Conservation (phyloP, 2,113 vertebrate genomes). For the Gopherus evgoodei region DNA sequence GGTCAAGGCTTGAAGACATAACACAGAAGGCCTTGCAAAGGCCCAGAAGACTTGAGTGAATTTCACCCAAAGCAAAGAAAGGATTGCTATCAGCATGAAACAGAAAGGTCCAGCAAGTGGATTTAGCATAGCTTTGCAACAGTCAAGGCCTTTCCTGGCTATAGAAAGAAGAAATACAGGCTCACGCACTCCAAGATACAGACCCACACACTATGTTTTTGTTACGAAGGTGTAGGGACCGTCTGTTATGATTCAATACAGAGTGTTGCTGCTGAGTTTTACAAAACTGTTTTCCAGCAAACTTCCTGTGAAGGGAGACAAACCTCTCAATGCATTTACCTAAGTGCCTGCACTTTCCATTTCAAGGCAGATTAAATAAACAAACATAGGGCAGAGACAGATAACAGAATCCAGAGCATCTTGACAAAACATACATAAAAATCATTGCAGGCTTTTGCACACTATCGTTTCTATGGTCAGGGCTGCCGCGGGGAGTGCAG, state of each 20-base stretch:
- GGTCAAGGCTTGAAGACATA: background rate
- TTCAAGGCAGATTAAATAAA: conserved; percentile 35
- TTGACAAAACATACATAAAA: background rate
- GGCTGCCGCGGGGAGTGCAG: conserved; percentile 17
- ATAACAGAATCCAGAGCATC: conserved; percentile 18
- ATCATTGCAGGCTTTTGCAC: background rate
- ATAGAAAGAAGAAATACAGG: background rate
- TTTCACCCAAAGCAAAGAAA: conserved; percentile 57
- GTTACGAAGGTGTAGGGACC: background rate
- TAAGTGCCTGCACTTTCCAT: conserved; percentile 45
- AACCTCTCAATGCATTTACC: conserved; percentile 27
- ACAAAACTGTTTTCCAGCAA: conserved; percentile 25
- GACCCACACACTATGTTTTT: background rate
- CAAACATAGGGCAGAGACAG: conserved; percentile 14
- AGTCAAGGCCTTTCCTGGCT: background rate
- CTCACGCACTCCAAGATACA: background rate
- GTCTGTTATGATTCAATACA: background rate
- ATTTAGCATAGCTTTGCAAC: background rate
- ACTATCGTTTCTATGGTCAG: background rate
- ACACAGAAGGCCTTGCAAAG: background rate
- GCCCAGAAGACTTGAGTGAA: background rate
- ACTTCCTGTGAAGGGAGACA: background rate
- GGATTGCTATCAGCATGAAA: background rate
- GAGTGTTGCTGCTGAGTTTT: rapidly evolving
- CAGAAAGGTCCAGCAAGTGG: conserved; percentile 8